A percentile compares a stretch with the other conserved stretches of the same genome.
These are phyloP conservation scores for Zaprionus gabonicus DNA, from an alignment of 1,140 invertebrate species.

Conservation along the genomic window DNA sequence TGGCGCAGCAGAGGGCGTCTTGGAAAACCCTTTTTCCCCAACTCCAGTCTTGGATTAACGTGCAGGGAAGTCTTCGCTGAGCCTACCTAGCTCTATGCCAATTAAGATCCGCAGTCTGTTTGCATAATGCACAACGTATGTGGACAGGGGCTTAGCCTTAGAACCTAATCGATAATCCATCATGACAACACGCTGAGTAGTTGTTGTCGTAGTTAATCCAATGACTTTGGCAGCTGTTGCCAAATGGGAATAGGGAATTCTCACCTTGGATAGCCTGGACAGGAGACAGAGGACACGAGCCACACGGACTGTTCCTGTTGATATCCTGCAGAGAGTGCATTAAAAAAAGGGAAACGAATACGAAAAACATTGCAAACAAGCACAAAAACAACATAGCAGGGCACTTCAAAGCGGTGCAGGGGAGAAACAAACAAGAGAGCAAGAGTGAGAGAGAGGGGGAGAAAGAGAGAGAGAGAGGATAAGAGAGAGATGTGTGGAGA, in stretches of 20 bases:
- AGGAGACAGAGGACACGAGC: slow-evolving; percentile 26
- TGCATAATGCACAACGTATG: slow-evolving; percentile 10
- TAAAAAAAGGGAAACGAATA: slow-evolving; percentile 8
- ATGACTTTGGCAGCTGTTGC: slow-evolving; percentile 40
- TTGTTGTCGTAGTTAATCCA: slow-evolving; percentile 11
- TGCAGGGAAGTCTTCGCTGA: not conserved
- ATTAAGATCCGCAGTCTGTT: slow-evolving; percentile 3
- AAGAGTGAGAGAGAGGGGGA: not conserved
- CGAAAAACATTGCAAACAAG: slow-evolving; percentile 4
- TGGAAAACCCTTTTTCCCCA: not conserved
- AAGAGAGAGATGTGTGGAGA: not conserved
- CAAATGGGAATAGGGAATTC: slow-evolving; percentile 14
- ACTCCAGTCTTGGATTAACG: not conserved
- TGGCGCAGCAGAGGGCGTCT: not conserved
- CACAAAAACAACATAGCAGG: not conserved
- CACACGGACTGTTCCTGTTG: slow-evolving; percentile 15
- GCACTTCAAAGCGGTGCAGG: slow-evolving; percentile 18
- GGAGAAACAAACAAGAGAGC: not conserved
- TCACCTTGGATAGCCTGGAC: slow-evolving; percentile 19
- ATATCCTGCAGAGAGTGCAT: slow-evolving; percentile 18
- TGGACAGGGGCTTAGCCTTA: not conserved
- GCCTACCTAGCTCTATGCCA: not conserved
- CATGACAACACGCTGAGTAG: slow-evolving; percentile 1
- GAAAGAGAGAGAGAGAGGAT: not conserved
- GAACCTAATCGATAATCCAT: slow-evolving; percentile 15